Percentiles rank a stretch among this genome's conserved stretches.
Evolutionary conservation across 2,113 vertebrate genomes (phyloP).

Genomic region (Pipa parva): DNA sequence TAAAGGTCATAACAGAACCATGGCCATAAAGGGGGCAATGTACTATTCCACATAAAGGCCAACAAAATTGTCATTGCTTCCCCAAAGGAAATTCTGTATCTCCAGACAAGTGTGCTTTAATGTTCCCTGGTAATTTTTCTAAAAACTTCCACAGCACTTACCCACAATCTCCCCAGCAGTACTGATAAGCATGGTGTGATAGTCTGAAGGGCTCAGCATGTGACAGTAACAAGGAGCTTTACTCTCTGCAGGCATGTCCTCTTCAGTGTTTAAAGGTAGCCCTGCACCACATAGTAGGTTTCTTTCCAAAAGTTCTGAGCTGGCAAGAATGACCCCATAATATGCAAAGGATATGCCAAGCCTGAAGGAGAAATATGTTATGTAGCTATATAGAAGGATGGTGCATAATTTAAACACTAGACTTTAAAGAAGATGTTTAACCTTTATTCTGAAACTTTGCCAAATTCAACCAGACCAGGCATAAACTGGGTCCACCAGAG

Average conservation of each 20-base stretch:
- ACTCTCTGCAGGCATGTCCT: slow-evolving; percentile 52
- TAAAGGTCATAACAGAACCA: too few relatives aligned
- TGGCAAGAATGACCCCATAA: slow-evolving; percentile 85
- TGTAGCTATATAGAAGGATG: too few relatives aligned
- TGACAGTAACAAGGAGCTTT: slow-evolving; percentile 74
- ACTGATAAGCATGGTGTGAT: slow-evolving; percentile 88
- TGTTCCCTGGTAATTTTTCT: too few relatives aligned
- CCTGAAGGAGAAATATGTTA: slow-evolving; percentile 61
- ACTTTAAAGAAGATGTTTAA: too few relatives aligned
- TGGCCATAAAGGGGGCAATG: too few relatives aligned
- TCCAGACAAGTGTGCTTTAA: too few relatives aligned
- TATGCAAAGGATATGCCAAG: slow-evolving; percentile 88
- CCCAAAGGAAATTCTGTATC: slow-evolving; percentile 79
- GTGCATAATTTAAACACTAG: too few relatives aligned
- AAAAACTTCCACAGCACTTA: slow-evolving; percentile 52
- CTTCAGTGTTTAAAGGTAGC: rapidly evolving
- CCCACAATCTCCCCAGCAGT: slow-evolving; percentile 78
- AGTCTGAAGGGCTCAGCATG: slow-evolving; percentile 70
- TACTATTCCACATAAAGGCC: too few relatives aligned
- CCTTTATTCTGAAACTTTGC: too few relatives aligned
- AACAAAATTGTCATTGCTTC: too few relatives aligned
- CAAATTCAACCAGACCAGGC: too few relatives aligned
- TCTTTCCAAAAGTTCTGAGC: slow-evolving; percentile 81
- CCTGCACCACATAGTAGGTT: slow-evolving; percentile 72
- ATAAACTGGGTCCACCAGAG: too few relatives aligned